Conservation (phyloP, 2,113 vertebrate species). For the Lepus americanus region DNA sequence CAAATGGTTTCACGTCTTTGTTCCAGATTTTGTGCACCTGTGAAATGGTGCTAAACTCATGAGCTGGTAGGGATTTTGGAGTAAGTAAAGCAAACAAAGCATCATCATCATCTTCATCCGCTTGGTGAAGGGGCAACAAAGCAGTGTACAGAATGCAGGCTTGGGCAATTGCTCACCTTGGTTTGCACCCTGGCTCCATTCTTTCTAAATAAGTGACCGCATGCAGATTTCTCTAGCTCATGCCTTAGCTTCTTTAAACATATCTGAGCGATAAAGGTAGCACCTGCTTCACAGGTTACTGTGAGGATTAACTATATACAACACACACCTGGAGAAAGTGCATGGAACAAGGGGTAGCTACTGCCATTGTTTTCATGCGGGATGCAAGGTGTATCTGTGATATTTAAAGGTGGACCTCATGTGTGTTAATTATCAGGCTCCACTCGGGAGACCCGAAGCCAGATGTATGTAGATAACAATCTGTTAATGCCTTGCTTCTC, state of each 20-base stretch:
- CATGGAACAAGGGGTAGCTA: background rate
- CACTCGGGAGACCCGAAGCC: conserved; percentile 11
- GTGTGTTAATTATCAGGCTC: background rate
- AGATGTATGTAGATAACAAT: conserved; percentile 16
- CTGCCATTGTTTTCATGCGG: background rate
- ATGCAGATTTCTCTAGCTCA: background rate
- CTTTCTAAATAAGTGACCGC: background rate
- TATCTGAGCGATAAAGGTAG: background rate
- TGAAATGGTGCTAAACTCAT: background rate
- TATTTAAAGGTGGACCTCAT: background rate
- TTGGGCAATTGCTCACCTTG: background rate
- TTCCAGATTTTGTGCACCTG: background rate
- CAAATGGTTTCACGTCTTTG: background rate
- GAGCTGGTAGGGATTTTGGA: background rate
- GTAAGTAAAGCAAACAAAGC: background rate
- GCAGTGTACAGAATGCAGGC: rapidly evolving
- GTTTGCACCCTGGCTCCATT: background rate
- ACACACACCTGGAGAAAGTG: background rate
- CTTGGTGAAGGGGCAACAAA: no score
- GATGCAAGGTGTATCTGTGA: background rate
- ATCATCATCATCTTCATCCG: background rate
- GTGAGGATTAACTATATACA: background rate
- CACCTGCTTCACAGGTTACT: background rate
- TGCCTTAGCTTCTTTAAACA: background rate
- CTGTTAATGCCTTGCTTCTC: conserved; percentile 23